A percentile compares a stretch with the other conserved stretches of the same genome.
Evolutionary conservation across 2,888 invertebrate genomes (phyloP).

Genomic region (Kryphioiulus occultus): DNA sequence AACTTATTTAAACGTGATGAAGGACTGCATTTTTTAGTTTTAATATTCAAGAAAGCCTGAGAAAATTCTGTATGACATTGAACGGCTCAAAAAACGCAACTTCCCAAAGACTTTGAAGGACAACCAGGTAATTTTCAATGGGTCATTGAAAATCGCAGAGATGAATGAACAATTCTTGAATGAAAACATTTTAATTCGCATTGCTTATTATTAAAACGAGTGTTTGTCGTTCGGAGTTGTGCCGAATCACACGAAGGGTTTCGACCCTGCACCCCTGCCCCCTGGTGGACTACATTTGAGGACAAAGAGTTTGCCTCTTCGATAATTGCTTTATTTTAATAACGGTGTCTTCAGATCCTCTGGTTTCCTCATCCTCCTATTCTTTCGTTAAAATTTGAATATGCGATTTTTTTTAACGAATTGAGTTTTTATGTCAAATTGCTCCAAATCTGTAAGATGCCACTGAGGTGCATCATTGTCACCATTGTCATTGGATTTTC

Average conservation of each 20-base stretch:
- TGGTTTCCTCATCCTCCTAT: not conserved
- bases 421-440: not conserved
- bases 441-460: not conserved
- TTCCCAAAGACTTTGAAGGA: conserved; percentile 23
- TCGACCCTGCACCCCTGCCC: not conserved
- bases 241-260: conserved; percentile 1
- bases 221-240: not conserved
- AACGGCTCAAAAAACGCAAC: not conserved
- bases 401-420: not conserved
- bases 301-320: not conserved
- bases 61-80: not conserved
- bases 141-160: not conserved
- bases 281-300: not conserved
- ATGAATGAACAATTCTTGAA: conserved; percentile 23
- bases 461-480: too few relatives aligned
- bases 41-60: not conserved
- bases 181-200: not conserved
- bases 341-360: not conserved
- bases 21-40: not conserved
- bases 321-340: not conserved
- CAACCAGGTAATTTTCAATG: not conserved
- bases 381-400: not conserved
- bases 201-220: not conserved
- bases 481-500: not conserved
- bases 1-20: not conserved